These are phyloP conservation scores for Ranitomeya variabilis DNA, from an alignment of 2,113 vertebrate species.

Conservation along the genomic window DNA sequence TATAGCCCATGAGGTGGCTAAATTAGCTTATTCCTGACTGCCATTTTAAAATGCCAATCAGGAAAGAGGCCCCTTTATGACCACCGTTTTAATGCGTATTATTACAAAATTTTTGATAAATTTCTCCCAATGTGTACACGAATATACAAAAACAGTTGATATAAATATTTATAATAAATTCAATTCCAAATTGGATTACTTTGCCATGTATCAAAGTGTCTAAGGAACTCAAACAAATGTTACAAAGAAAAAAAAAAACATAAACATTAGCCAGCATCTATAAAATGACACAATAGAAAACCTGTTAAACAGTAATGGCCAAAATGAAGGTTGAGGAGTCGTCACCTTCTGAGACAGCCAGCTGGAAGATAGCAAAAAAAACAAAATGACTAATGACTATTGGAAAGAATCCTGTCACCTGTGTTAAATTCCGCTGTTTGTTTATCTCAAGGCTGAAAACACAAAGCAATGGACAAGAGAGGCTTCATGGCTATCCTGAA, in stretches of 20 bases:
- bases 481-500: neutral
- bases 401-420: conserved; percentile 27
- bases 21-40: no score
- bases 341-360: conserved; percentile 13
- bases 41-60: no score
- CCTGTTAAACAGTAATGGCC: conserved; percentile 30
- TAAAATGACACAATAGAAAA: conserved; percentile 29
- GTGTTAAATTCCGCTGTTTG: conserved; percentile 6
- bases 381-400: conserved; percentile 34
- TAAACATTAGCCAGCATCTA: neutral
- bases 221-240: neutral
- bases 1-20: no score
- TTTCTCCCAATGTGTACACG: no score
- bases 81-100: no score
- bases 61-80: no score
- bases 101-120: no score
- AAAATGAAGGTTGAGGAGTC: conserved; percentile 3
- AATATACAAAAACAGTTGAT: no score
- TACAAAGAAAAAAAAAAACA: neutral
- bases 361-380: conserved; percentile 24
- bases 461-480: conserved; percentile 10
- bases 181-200: neutral
- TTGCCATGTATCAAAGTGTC: neutral
- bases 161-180: no score
- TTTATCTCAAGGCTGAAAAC: neutral